Evolutionary conservation across 2,113 vertebrate genomes (phyloP), one percentile per base, ranked within the genome.

Genomic region (Gymnocephalus cernua): DNA sequence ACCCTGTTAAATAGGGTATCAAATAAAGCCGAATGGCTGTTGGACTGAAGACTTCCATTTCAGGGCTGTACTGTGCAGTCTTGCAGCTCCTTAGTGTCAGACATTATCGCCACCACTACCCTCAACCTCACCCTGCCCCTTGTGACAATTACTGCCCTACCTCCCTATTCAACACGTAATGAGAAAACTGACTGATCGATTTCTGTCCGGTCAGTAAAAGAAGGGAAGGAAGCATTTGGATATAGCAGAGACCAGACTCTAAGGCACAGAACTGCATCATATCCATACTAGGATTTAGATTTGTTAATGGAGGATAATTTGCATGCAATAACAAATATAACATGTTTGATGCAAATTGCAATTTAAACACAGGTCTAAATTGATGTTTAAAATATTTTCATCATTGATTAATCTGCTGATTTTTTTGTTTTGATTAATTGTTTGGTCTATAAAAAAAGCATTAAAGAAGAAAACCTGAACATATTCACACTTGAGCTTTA

Each of bases 131-230:
- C 92, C 89, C 92, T 93, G 91, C 92, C 93, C 92, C 87, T 88
- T 73, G 92, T 92, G 92, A 93, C 94, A 94, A 93, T 94, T 93
- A 94, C 92, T 91, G 90, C 87, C 92, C 93, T 90, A 87, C 89
- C 92, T 88, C 91, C 89, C 92, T 92, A 91, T 93, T 93, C 93
- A 93, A 91, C 91, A 90, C 76, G 74, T 94, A 94, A 95, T 95
- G 92, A 95, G 92, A 95, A 94, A 93, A 93, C 93, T 90, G 92
- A 94, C 91, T 91, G 93, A 95, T 95, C 93, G 92, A 94, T 94
- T 93, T 92, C 89, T 89, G 90, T 90, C 92, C 68, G 51, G 84
- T 87, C 89, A 78, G 88, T 92, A 90, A 93, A 93, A 91, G 88
- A 91, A 83, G 84, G 65, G 62, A 88, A 80, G 80, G 67, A 66